Base-by-base conservation (phyloP, 2,797 vertebrate genomes). In the Sardinella longiceps region DNA sequence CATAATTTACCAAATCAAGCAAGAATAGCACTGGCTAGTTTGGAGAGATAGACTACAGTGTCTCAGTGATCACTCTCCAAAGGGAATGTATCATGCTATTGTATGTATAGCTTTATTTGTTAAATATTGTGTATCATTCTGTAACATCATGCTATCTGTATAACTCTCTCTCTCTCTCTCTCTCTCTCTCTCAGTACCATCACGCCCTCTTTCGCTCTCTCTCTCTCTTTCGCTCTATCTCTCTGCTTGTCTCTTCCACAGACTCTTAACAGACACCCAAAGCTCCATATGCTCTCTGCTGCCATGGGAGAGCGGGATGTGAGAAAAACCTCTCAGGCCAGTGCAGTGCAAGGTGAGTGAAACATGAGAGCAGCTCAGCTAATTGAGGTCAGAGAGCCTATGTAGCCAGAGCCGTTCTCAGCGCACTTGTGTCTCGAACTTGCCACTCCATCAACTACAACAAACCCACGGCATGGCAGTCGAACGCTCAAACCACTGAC, bases 261-360 rank as follows among this genome's bases (percentile, higher is more conserved):
- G 20, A 56, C 30, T 39, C 66, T 30, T 33, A 46, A n/a, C 1
- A 56, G 20, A 56, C 30, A 18, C 66, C 63, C 66, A 46, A 14
- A 39, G 9, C 12, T 51, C 80, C 28, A 37, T 18, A 37, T 37
- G 66, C 66, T 37, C 33, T 74, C 66, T 4, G 66, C 66, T 39
- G 66, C 39, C 30, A 39, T 39, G 66, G 66, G 30, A 63, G 60
- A 74, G 66, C 15, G 30, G 30, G 66, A 33, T 18, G 66, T 18
- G 66, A 74, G 66, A 33, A 74, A 66, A 66, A 66, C 60, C 39
- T 39, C 37, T 74, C 30, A 18, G 66, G 66, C 66, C 66, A 74
- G 66, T 33, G 12, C 66, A 74, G 66, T 33, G 12, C 30, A 15
- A 74, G 66, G 66, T 74, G 66, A 74, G 66, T 15, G 66, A 37